These are phyloP conservation scores for Cephus spinipes DNA, from an alignment of 2,888 invertebrate genomes.

Conservation along the genomic window DNA sequence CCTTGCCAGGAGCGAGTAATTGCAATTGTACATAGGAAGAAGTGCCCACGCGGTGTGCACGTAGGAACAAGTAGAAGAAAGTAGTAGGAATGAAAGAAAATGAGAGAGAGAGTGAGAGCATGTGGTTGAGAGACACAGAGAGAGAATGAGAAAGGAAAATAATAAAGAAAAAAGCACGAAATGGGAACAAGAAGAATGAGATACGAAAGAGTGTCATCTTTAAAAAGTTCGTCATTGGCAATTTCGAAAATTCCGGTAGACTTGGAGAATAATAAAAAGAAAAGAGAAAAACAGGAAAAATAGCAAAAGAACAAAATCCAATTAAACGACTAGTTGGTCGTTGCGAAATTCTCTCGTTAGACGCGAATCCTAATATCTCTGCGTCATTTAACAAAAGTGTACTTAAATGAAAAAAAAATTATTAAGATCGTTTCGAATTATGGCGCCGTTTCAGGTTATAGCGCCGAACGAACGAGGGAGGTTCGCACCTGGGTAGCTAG, in stretches of 20 bases:
- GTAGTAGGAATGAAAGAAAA: conserved; percentile 14
- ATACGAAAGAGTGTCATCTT: not conserved
- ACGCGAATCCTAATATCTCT: not conserved
- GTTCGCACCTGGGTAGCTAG: not conserved
- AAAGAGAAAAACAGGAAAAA: not conserved
- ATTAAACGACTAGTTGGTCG: not conserved
- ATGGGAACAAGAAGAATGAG: not conserved
- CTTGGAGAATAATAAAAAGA: not conserved
- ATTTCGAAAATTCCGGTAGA: not conserved
- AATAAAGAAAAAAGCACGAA: not conserved
- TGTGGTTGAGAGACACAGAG: not conserved
- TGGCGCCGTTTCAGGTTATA: not conserved
- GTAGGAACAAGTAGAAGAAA: conserved; percentile 21
- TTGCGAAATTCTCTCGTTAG: not conserved
- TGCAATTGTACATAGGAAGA: not conserved
- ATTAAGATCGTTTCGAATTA: not conserved
- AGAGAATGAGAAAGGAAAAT: conserved; percentile 3
- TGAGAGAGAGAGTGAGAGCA: conserved; percentile 8
- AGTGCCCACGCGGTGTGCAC: not conserved
- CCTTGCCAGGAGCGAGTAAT: not conserved
- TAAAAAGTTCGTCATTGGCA: not conserved
- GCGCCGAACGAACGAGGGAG: not conserved
- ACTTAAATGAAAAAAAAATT: not conserved
- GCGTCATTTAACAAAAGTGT: not conserved
- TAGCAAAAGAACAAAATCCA: not conserved